Conservation (phyloP, 1,140 invertebrate genomes). For the Choristoneura fumiferana region DNA sequence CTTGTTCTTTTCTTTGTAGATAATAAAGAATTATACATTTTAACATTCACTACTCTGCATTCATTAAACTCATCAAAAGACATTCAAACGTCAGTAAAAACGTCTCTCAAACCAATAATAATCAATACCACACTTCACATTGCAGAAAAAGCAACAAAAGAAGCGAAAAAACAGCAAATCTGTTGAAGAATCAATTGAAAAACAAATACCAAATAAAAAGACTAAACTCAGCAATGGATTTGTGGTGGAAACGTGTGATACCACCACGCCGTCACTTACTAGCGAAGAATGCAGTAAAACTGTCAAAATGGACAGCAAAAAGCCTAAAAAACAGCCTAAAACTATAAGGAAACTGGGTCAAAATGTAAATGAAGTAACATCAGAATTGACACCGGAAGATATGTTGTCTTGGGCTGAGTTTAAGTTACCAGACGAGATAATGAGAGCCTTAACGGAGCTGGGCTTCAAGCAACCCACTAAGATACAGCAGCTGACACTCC, state of each 20-base stretch:
- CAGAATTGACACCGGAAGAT: slow-evolving; percentile 64
- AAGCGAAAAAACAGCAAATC: slow-evolving; percentile 31
- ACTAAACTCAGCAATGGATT: slow-evolving; percentile 61
- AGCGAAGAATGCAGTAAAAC: slow-evolving; percentile 36
- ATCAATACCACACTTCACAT: background rate
- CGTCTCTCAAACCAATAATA: slow-evolving; percentile 24
- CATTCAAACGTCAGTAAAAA: slow-evolving; percentile 27
- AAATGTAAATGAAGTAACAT: slow-evolving; percentile 34
- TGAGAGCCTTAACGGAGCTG: slow-evolving; percentile 86
- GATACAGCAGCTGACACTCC: slow-evolving; percentile 88
- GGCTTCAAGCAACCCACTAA: slow-evolving; percentile 90
- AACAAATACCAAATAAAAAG: slow-evolving; percentile 42
- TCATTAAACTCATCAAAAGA: slow-evolving; percentile 16
- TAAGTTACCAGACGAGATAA: slow-evolving; percentile 85
- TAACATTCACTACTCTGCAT: background rate
- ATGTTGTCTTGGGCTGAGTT: slow-evolving; percentile 85
- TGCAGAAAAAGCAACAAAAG: slow-evolving; percentile 30
- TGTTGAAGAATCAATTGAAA: slow-evolving; percentile 27
- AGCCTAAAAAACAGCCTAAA: slow-evolving; percentile 21
- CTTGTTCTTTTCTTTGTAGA: background rate
- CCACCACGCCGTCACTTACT: slow-evolving; percentile 44
- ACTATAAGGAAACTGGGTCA: slow-evolving; percentile 49
- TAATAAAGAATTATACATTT: background rate
- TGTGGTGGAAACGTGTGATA: slow-evolving; percentile 50
- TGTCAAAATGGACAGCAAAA: slow-evolving; percentile 20